Evolutionary conservation across 2,113 vertebrate species (phyloP).

Genomic region (Melanerpes formicivorus): DNA sequence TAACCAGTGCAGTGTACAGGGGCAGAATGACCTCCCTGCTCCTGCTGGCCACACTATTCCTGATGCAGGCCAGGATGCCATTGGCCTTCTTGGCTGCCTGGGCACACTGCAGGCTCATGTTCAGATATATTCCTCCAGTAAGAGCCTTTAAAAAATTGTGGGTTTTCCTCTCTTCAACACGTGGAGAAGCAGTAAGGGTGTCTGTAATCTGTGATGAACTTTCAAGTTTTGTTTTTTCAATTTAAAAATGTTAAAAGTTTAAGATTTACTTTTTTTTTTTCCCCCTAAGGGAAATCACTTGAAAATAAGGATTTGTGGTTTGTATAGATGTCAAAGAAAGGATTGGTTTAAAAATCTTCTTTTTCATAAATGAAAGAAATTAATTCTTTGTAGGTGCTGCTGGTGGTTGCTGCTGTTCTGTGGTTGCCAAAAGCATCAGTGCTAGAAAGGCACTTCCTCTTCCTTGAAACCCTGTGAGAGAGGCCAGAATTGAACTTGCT

Average conservation of each 20-base stretch:
- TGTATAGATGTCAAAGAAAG: neutral
- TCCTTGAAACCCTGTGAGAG: neutral
- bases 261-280: neutral
- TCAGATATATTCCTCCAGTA: neutral
- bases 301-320: neutral
- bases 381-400: neutral
- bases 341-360: neutral
- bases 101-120: too few relatives aligned
- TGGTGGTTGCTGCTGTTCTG: neutral
- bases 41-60: too few relatives aligned
- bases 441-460: neutral
- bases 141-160: fast-evolving
- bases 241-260: neutral
- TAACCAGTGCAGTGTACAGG: too few relatives aligned
- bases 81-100: too few relatives aligned
- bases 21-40: too few relatives aligned
- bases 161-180: neutral
- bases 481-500: neutral
- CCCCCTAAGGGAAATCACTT: neutral
- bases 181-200: neutral
- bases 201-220: neutral
- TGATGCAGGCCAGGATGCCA: too few relatives aligned
- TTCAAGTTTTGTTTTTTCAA: neutral
- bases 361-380: neutral
- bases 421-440: neutral